Conservation (phyloP, 2,113 vertebrate genomes). For the Glareola pratincola region DNA sequence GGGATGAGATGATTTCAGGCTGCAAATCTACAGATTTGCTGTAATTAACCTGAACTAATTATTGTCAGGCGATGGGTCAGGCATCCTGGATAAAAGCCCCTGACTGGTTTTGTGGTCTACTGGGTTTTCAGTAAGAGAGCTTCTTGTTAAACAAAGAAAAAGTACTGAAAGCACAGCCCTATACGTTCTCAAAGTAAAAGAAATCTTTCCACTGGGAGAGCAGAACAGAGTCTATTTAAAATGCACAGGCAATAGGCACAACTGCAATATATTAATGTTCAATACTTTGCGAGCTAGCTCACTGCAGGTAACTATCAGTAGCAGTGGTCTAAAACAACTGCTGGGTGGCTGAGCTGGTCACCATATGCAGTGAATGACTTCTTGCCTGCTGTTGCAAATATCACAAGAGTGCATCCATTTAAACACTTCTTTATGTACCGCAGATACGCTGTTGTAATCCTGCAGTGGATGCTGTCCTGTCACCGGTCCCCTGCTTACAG, state of each 20-base stretch:
- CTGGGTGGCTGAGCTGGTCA: neutral
- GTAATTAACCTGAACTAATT: conserved; percentile 91
- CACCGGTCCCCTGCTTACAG: neutral
- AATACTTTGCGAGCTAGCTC: neutral
- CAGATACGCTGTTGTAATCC: neutral
- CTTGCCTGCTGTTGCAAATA: neutral
- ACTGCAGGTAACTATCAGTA: neutral
- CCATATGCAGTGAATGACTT: neutral
- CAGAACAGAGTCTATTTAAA: conserved; percentile 9
- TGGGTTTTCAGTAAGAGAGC: conserved; percentile 27
- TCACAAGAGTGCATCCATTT: neutral
- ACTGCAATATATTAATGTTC: conserved; percentile 8
- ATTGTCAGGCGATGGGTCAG: conserved; percentile 75
- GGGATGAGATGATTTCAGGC: conserved; percentile 73
- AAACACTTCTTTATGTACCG: neutral
- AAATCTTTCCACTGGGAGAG: conserved; percentile 8
- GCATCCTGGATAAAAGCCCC: conserved; percentile 64
- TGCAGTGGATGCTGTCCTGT: neutral
- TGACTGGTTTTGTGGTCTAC: conserved; percentile 58
- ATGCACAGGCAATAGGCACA: conserved; percentile 5
- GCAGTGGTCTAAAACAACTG: neutral
- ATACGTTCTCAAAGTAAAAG: conserved; percentile 33
- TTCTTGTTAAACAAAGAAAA: conserved; percentile 54
- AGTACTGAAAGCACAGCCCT: conserved; percentile 14
- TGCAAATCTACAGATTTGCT: conserved; percentile 77